phyloP scores from a whole-genome alignment of 2,888 invertebrate genomes.

The Mellilla xanthometata region DNA sequence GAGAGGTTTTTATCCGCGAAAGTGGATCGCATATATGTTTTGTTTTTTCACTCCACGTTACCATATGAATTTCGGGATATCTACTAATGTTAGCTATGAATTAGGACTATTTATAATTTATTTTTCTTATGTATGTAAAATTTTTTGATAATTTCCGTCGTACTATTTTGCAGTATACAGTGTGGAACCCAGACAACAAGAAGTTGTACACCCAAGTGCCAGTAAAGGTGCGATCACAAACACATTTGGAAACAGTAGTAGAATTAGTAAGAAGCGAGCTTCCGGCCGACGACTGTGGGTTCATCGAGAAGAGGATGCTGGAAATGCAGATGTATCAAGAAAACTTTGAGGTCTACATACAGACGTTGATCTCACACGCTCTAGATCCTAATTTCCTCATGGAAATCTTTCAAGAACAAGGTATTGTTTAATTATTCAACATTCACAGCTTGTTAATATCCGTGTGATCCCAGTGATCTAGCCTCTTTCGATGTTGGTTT shows the following conservation, averaged over 20 bases:
- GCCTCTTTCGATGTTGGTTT: no score
- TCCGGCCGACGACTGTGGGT: conserved; percentile 86
- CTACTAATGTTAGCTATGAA: no score
- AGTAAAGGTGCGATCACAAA: conserved; percentile 88
- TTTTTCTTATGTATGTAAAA: conserved; percentile 14
- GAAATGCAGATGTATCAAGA: conserved; percentile 91
- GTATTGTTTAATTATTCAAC: conserved; percentile 67
- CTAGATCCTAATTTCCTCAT: conserved; percentile 94
- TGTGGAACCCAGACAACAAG: conserved; percentile 92
- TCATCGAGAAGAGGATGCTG: conserved; percentile 89
- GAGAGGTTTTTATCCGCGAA: no score
- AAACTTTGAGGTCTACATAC: conserved; percentile 95
- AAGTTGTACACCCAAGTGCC: conserved; percentile 91
- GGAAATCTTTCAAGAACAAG: conserved; percentile 95
- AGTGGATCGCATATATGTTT: no score
- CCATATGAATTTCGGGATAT: no score
- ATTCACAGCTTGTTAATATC: no score
- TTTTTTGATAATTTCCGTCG: no score
- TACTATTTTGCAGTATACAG: conserved; percentile 87
- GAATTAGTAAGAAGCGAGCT: conserved; percentile 90
- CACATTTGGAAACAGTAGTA: conserved; percentile 89
- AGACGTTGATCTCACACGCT: conserved; percentile 94
- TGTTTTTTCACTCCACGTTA: no score
- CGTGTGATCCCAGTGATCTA: no score
- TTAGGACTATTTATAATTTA: not conserved